Conservation (phyloP, 1,140 invertebrate genomes). For the Parasteatoda tepidariorum region DNA sequence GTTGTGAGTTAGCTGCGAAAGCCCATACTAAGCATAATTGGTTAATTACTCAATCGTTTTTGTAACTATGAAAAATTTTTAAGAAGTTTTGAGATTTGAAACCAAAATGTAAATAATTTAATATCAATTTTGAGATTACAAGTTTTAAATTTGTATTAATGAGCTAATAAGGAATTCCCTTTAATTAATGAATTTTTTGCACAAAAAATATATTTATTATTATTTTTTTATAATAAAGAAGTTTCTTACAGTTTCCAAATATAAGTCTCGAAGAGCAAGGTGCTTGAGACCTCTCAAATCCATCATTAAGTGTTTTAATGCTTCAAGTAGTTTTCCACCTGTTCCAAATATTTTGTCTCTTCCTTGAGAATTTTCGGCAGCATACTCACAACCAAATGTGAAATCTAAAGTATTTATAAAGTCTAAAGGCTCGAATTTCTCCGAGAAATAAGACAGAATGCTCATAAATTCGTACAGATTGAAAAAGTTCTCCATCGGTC, state of each 20-base stretch:
- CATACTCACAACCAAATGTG: conserved; percentile 77
- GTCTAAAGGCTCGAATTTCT: conserved; percentile 69
- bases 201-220: no score
- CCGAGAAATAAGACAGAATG: conserved; percentile 80
- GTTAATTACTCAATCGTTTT: no score
- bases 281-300: conserved; percentile 76
- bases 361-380: conserved; percentile 70
- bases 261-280: conserved; percentile 81
- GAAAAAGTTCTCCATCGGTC: conserved; percentile 82
- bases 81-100: no score
- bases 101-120: no score
- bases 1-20: no score
- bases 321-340: conserved; percentile 74
- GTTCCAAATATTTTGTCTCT: conserved; percentile 76
- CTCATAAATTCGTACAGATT: conserved; percentile 89
- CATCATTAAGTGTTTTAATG: conserved; percentile 78
- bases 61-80: no score
- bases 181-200: no score
- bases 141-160: no score
- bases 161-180: no score
- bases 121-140: no score
- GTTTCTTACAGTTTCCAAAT: conserved; percentile 74
- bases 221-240: background rate
- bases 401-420: conserved; percentile 73
- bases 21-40: no score